Evolutionary conservation across 1,140 invertebrate genomes (phyloP), one percentile per base, ranked within the genome.

Genomic region (Pseudachorutes palmiensis): DNA sequence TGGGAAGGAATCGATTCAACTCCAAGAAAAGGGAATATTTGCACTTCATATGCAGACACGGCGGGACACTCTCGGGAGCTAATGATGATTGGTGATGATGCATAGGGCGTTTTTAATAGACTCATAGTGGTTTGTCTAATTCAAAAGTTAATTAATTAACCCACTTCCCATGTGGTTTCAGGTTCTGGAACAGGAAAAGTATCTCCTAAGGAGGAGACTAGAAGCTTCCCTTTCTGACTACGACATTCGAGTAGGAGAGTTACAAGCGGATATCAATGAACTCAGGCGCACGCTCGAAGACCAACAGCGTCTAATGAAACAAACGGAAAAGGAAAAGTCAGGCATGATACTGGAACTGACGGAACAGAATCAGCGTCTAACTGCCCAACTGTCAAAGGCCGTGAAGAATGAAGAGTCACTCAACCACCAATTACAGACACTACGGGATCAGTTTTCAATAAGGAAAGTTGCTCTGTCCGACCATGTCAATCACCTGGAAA

Each of bases 141-240:
- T n/a, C n/a, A n/a, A n/a, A n/a, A n/a, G n/a, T n/a, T n/a, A n/a
- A n/a, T n/a, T 45, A 45, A 45, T 45, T 45, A 45, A 45, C 19
- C 36, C 9, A 12, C 9, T 12, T 19, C 36, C 9, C 36, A 76
- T 71, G n/a, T n/a, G n/a, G n/a, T 78, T 82, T 22, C 82, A 97
- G 94, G 85, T 88, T 76, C 83, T 97, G 77, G 92, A 96, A 80
- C 93, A 97, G 80, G 92, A 97, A 79, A 89, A 92, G 73, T 90
- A 97, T 78, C 82, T 89, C 14, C 81, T 97, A 12, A 82, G 89
- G 55, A 83, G 92, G 36, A 89, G 90, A 75, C 79, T 97, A 72
- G 88, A 91, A 63, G 86, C 89, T 16, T 85, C 87, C 14, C 87
- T 91, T 77, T 87, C 89, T 19, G 93, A 97, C 78, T 92, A 90